These are phyloP conservation scores for Forbesichthys papilliferus DNA, from an alignment of 2,113 vertebrate genomes.

Conservation along the genomic window DNA sequence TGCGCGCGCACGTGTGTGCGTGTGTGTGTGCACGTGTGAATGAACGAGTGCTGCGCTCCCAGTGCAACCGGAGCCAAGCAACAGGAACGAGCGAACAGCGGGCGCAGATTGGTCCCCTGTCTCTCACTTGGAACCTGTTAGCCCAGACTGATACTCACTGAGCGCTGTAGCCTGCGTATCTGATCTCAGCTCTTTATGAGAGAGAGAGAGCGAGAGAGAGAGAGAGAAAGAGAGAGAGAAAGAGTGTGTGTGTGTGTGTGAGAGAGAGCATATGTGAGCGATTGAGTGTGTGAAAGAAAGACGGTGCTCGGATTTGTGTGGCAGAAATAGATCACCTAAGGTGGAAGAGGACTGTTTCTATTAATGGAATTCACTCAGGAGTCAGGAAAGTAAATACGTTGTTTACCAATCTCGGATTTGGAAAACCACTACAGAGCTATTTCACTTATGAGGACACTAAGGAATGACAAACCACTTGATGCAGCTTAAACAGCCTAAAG, in stretches of 20 bases:
- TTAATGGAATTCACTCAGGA: slow-evolving; percentile 39
- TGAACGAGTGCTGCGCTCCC: no score
- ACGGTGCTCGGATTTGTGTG: neutral
- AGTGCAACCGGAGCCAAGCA: slow-evolving; percentile 36
- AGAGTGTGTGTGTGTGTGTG: slow-evolving; percentile 1
- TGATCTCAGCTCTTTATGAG: slow-evolving; percentile 13
- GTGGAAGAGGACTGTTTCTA: slow-evolving; percentile 40
- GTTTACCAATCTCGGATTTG: slow-evolving; percentile 43
- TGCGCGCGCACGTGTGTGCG: neutral
- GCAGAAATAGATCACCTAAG: slow-evolving; percentile 35
- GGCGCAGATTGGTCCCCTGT: slow-evolving; percentile 36
- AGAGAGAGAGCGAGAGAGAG: slow-evolving; percentile 1
- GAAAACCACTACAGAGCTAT: neutral
- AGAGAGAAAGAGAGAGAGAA: neutral
- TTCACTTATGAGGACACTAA: slow-evolving; percentile 15
- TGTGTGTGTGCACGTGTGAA: no score
- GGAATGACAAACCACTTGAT: slow-evolving; percentile 18
- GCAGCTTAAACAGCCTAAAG: neutral
- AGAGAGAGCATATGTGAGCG: neutral
- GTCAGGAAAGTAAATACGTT: slow-evolving; percentile 42
- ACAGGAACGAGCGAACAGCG: slow-evolving; percentile 16
- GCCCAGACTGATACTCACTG: slow-evolving; percentile 49
- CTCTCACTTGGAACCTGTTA: slow-evolving; percentile 36
- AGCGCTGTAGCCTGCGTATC: slow-evolving; percentile 40
- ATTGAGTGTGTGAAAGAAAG: neutral